Percentiles rank a stretch among this genome's conserved stretches.
phyloP scores from a whole-genome alignment of 2,888 invertebrate genomes.

The Erannis defoliaria region DNA sequence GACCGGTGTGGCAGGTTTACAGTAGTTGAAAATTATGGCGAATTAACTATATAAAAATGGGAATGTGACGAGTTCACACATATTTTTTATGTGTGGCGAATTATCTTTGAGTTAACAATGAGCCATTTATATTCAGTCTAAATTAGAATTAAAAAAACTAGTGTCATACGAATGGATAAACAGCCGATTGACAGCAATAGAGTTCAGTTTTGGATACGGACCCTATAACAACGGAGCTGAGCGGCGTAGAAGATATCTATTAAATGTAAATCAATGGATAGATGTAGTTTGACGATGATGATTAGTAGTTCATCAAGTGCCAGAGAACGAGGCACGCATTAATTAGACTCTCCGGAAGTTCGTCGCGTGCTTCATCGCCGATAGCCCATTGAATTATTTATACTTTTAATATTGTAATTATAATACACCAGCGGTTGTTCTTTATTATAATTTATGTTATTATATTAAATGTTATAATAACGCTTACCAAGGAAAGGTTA shows the following conservation, averaged over 20 bases:
- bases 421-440: constrained; percentile 74
- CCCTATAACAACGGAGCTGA: neutral
- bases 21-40: too few species aligned
- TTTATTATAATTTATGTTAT: constrained; percentile 84
- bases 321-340: constrained; percentile 69
- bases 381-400: constrained; percentile 85
- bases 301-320: constrained; percentile 73
- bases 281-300: constrained; percentile 46
- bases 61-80: too few species aligned
- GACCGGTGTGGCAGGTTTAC: too few species aligned
- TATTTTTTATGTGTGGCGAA: too few species aligned
- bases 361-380: constrained; percentile 81
- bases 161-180: too few species aligned
- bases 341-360: constrained; percentile 81
- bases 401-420: constrained; percentile 85
- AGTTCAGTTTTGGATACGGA: too few species aligned
- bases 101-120: too few species aligned
- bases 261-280: neutral
- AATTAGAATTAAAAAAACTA: too few species aligned
- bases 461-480: constrained; percentile 83
- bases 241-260: too few species aligned
- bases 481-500: constrained; percentile 78
- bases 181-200: too few species aligned
- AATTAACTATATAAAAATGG: too few species aligned
- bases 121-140: too few species aligned